A percentile compares a stretch with the other conserved stretches of the same genome.
These are phyloP conservation scores for Yponomeuta sedellus DNA, from an alignment of 2,888 invertebrate genomes.

Conservation along the genomic window DNA sequence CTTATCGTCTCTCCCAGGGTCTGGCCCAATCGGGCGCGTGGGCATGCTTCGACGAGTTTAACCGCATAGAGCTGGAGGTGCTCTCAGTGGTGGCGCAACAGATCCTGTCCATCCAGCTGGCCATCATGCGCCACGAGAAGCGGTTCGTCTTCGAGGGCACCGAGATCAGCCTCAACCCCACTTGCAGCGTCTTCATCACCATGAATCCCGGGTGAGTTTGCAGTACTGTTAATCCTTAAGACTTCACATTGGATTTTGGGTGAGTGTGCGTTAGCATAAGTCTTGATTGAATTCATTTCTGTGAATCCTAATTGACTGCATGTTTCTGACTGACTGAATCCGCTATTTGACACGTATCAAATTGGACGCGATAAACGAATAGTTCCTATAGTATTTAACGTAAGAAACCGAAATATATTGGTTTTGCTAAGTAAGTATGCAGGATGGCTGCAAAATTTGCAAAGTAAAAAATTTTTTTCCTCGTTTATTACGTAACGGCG, in stretches of 20 bases:
- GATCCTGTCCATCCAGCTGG: constrained; percentile 93
- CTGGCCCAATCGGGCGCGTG: constrained; percentile 94
- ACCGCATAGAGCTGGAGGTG: constrained; percentile 94
- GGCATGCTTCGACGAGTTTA: constrained; percentile 97
- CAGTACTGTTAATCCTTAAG: no score
- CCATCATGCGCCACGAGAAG: constrained; percentile 85
- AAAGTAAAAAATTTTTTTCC: no score
- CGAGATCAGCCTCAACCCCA: constrained; percentile 90
- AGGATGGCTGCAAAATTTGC: no score
- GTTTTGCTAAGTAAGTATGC: no score
- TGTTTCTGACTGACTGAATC: no score
- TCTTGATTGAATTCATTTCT: neutral
- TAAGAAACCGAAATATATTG: no score
- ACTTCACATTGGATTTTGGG: neutral
- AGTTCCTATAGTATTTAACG: no score
- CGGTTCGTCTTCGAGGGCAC: constrained; percentile 94
- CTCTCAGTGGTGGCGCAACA: constrained; percentile 96
- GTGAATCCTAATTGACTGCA: no score
- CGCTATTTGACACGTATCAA: no score
- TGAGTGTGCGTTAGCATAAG: neutral
- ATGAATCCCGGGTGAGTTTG: constrained; percentile 91
- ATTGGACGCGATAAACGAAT: no score
- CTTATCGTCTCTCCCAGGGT: constrained; percentile 70
- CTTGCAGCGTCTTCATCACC: constrained; percentile 93
- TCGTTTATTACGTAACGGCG: no score